phyloP scores from a whole-genome alignment of 64 coral and sea anemone genomes.

The Platygyra sinensis region DNA sequence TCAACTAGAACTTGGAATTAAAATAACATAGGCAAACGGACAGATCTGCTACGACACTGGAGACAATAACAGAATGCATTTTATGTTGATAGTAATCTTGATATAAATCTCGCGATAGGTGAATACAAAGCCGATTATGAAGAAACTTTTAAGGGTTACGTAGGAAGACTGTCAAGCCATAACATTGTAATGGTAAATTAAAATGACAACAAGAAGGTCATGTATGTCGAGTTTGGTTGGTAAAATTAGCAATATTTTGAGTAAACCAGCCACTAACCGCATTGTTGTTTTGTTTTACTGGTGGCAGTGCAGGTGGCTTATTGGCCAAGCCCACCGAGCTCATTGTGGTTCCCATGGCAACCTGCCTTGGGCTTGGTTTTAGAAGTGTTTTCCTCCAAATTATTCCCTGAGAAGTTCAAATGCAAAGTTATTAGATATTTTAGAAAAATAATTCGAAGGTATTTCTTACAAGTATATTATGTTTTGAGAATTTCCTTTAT shows the following conservation, averaged over 20 bases:
- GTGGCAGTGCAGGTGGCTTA: constrained; percentile 91
- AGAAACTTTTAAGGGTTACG: too few species aligned
- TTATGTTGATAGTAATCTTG: too few species aligned
- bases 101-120: too few species aligned
- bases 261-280: constrained; percentile 39
- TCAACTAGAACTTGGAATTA: too few species aligned
- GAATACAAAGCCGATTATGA: too few species aligned
- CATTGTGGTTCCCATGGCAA: constrained; percentile 80
- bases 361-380: constrained; percentile 4
- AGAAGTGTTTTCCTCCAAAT: background rate
- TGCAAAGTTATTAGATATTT: background rate
- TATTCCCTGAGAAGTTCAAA: background rate
- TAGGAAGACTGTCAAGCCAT: too few species aligned
- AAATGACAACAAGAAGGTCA: background rate
- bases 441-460: background rate
- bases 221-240: background rate
- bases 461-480: background rate
- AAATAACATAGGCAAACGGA: too few species aligned
- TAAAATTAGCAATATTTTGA: background rate
- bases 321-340: constrained; percentile 83
- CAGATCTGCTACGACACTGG: too few species aligned
- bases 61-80: too few species aligned
- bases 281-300: constrained; percentile 88
- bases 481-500: background rate
- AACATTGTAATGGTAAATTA: background rate